Evolutionary conservation across 2,888 invertebrate genomes (phyloP).

Genomic region (Oxycera nigricornis): DNA sequence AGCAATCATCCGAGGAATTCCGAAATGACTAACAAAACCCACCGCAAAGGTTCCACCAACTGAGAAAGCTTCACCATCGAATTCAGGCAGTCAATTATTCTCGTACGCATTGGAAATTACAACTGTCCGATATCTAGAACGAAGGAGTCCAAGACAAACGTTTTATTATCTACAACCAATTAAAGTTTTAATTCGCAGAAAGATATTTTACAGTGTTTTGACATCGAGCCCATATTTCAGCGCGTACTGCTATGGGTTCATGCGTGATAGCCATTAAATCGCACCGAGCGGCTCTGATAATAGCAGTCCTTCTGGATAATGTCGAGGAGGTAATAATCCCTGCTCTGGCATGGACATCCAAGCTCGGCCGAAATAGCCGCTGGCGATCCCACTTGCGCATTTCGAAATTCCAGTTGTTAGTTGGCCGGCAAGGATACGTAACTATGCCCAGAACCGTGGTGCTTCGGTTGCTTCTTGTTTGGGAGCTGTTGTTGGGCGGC

Average conservation of each 20-base stretch:
- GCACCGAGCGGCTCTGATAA: constrained; percentile 16
- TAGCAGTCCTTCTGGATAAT: constrained; percentile 34
- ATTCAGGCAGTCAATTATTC: constrained; percentile 5
- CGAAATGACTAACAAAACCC: too few species aligned
- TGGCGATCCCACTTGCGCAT: constrained; percentile 22
- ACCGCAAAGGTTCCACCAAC: too few species aligned
- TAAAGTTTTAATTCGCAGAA: constrained; percentile 29
- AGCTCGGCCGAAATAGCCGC: constrained; percentile 9
- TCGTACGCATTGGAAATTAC: constrained; percentile 6
- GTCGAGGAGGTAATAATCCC: constrained; percentile 24
- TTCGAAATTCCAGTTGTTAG: background rate
- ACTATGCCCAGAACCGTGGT: too few species aligned
- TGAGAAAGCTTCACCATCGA: too few species aligned
- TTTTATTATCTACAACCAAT: constrained; percentile 28
- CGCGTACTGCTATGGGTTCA: constrained; percentile 6
- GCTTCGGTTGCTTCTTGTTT: background rate
- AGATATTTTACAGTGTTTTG: constrained; percentile 30
- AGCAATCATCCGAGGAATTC: too few species aligned
- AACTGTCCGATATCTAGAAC: constrained; percentile 23
- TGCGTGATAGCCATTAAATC: constrained; percentile 31
- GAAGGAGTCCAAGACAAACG: constrained; percentile 2
- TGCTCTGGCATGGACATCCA: background rate
- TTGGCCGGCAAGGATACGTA: background rate
- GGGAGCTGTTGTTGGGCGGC: background rate
- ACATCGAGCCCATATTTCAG: constrained; percentile 31